Evolutionary conservation across 2,888 invertebrate species (phyloP), one percentile per base, ranked within the genome.

Genomic region (Macrophya annulata): DNA sequence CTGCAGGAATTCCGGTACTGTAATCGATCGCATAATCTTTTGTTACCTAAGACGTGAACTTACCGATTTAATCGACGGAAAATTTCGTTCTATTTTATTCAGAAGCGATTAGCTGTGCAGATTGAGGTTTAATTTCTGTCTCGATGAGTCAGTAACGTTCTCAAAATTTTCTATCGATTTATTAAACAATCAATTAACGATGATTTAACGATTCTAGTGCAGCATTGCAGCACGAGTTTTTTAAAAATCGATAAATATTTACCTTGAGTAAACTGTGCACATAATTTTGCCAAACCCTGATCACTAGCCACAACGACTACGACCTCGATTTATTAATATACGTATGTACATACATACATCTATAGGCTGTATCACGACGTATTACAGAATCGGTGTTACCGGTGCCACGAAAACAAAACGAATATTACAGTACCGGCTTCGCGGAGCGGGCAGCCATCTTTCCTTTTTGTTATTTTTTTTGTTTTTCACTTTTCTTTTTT

Each of bases 301-400:
- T 55, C 55, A n/a, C 55, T n/a, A 55, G 55, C 55, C n/a, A 55
- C 55, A n/a, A 55, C 62, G 12, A 31, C 62, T 4, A 71, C n/a
- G 71, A 71, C 71, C 71, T 71, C 71, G 71, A 71, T 71, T 37
- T 71, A 71, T 71, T 71, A 71, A 71, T 71, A 71, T 68, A 17
- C 45, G 45, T 74, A 74, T 17, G 15, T 6, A 40, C 17, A 1
- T 55, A 48, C 48, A 4, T 48, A 48, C 3, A 1, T 15, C 1
- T 48, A 48, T 15, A 31, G 31, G 31, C 62, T 37, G 15, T 25
- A 25, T 74, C 43, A 74, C 45, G 72, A 21, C 9, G 45, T 45
- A 74, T 45, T 40, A 71, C 71, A 71, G 71, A 71, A 71, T 71
- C 71, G 71, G 37, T n/a, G 37, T n/a, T 31, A 71, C 71, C 15